Base-by-base conservation (phyloP, 2,797 vertebrate genomes). In the Micropoecilia bifurca region DNA sequence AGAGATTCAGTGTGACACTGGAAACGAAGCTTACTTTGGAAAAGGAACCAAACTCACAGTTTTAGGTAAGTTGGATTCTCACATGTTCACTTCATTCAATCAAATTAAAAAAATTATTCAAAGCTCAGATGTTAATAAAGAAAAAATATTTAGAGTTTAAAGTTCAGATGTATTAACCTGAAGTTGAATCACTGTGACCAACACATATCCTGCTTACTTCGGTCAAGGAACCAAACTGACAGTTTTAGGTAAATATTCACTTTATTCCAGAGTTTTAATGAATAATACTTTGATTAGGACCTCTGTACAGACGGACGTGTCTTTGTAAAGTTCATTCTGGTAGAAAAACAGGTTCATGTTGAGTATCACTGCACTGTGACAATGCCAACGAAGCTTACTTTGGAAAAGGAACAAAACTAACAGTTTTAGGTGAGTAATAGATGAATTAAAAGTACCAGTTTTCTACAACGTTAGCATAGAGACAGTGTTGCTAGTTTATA, bases 381-480 rank as follows among this genome's bases (percentile, higher is more conserved):
- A 85, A 88, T 8, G 5, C 1, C 20, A n/a, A n/a, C n/a, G 82
- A 84, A 28, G 81, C 89, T 87, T 66, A n/a, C 79, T 85, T 96
- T 20, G 43, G 33, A 1, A 33, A 33, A 33, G 33, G 33, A 3
- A 33, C 33, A 14, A 90, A 80, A 74, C 87, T 96, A 68, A 94
- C 92, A 1, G 95, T 96, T 85, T 13, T 93, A 73, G 95, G 95
- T 96, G 87, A 94, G 94, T 72, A 22, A 76, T 8, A 39, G n/a
- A 43, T 2, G 85, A 0, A 85, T 59, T 53, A 8, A 36, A 53
- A 48, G 22, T 1, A 28, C 18, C 5, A 1, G 20, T 72, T 36
- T 75, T 1, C 53, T 1, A n/a, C 3, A 1, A 13, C 0, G 41
- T 5, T 0, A 18, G 3, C 36, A 6, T 57, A n/a, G 30, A 45